Evolutionary conservation across 2,113 vertebrate species (phyloP).

Genomic region (Gorilla gorilla): DNA sequence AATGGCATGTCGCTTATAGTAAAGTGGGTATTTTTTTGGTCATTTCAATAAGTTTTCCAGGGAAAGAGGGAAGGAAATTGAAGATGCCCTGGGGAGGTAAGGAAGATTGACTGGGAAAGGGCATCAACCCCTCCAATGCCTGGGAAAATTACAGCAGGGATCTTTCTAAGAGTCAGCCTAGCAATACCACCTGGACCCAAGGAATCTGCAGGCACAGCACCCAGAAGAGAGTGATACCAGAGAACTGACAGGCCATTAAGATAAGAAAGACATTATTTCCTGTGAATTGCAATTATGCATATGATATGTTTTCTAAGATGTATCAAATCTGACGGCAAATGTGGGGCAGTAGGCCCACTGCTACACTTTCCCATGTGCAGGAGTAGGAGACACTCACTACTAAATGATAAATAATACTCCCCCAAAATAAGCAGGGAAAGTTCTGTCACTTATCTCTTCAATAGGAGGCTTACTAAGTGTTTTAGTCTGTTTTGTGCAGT

Average conservation of each 20-base stretch:
- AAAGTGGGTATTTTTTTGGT: neutral
- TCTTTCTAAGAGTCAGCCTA: neutral
- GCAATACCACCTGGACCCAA: neutral
- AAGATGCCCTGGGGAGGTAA: neutral
- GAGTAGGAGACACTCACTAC: neutral
- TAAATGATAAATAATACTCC: neutral
- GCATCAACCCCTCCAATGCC: neutral
- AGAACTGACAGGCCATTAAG: neutral
- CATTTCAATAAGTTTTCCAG: neutral
- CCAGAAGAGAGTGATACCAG: neutral
- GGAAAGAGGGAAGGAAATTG: slow-evolving; percentile 11
- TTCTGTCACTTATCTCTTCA: neutral
- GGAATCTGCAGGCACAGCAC: neutral
- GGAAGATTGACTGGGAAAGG: neutral
- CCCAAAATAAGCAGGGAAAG: neutral
- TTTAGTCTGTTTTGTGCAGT: neutral
- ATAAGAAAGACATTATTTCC: neutral
- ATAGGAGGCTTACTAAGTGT: neutral
- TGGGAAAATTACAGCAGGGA: neutral
- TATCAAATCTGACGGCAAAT: slow-evolving; percentile 7
- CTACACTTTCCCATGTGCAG: neutral
- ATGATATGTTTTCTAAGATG: neutral
- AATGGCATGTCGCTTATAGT: slow-evolving; percentile 6
- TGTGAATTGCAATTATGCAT: neutral
- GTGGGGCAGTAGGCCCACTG: neutral